Base-by-base conservation (phyloP, 2,888 invertebrate genomes). In the Homarus gammarus region DNA sequence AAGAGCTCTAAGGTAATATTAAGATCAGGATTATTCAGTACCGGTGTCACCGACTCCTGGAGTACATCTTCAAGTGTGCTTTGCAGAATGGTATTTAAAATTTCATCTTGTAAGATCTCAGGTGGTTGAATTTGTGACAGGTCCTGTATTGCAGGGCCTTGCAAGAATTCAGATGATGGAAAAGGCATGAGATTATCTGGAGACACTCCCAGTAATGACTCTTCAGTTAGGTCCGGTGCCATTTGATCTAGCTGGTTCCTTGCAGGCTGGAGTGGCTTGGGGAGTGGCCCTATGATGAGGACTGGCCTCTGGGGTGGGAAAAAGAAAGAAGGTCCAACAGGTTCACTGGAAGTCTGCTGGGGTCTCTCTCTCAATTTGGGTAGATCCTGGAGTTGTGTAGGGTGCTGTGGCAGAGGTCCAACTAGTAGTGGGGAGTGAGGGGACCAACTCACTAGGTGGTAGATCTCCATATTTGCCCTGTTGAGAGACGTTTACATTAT, bases 231-330 rank as follows among this genome's bases (percentile, higher is more conserved):
- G 38, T 79, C 61, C 38, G 61, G 79, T 38, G 79, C 38, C 15
- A 31, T 31, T 10, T 61, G 61, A 38, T 79, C 79, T 6, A 15
- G 33, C 12, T 36, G 38, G 72, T 6, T 56, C 38, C 75, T 61
- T 8, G 56, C 38, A 2, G 87, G 87, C 64, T 87, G 87, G 44
- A 87, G 75, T 5, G 87, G 87, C 49, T 82, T 87, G 10, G 87
- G 87, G 2, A 87, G 61, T 38, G 87, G 82, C 5, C 87, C 87
- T 27, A 87, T 87, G 36, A 87, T 72, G 31, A 87, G 73, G 49
- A 87, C 64, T 31, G 87, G 82, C 12, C 75, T 70, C 44, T 82
- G 56, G 10, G 81, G 64, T 8, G 87, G 87, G 18, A 82, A 61
- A 73, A 87, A 87, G 27, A 75, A 82, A 70, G 68, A 64, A 15